These are phyloP conservation scores for Acrocephalus kingi DNA, from an alignment of 2,113 vertebrate genomes.

Conservation along the genomic window DNA sequence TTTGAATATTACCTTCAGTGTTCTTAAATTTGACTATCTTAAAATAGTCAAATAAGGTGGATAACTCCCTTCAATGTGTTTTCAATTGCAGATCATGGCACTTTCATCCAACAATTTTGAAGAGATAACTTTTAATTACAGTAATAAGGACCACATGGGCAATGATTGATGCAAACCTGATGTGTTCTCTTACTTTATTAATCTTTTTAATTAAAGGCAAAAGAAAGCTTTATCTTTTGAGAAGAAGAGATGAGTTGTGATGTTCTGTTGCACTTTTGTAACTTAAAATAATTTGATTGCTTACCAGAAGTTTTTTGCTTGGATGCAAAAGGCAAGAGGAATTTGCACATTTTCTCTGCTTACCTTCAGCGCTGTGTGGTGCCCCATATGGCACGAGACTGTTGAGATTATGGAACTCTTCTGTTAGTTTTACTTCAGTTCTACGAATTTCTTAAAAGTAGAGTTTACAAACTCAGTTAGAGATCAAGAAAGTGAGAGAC, in stretches of 20 bases:
- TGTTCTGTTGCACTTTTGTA: conserved; percentile 73
- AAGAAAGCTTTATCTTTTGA: conserved; percentile 84
- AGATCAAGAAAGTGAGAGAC: not conserved
- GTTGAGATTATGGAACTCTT: not conserved
- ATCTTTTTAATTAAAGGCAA: conserved; percentile 81
- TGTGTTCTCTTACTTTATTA: conserved; percentile 78
- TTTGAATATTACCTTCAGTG: conserved; percentile 37
- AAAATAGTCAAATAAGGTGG: conserved; percentile 51
- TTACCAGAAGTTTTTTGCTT: conserved; percentile 71
- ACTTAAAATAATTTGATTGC: conserved; percentile 73
- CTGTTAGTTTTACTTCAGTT: not conserved
- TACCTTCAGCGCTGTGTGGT: not conserved
- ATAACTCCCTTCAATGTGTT: conserved; percentile 75
- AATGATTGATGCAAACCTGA: conserved; percentile 78
- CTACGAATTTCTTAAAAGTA: not conserved
- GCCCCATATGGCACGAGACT: not conserved
- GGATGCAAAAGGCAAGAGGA: conserved; percentile 68
- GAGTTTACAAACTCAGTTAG: not conserved
- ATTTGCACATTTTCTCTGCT: not conserved
- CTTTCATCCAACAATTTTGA: conserved; percentile 76
- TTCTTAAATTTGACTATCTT: conserved; percentile 56
- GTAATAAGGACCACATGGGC: conserved; percentile 81
- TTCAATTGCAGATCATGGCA: conserved; percentile 78
- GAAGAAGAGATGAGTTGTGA: conserved; percentile 75
- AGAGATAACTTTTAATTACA: conserved; percentile 83